Evolutionary conservation across 2,888 invertebrate species (phyloP), one percentile per base, ranked within the genome.

Genomic region (Hydriomena furcata): DNA sequence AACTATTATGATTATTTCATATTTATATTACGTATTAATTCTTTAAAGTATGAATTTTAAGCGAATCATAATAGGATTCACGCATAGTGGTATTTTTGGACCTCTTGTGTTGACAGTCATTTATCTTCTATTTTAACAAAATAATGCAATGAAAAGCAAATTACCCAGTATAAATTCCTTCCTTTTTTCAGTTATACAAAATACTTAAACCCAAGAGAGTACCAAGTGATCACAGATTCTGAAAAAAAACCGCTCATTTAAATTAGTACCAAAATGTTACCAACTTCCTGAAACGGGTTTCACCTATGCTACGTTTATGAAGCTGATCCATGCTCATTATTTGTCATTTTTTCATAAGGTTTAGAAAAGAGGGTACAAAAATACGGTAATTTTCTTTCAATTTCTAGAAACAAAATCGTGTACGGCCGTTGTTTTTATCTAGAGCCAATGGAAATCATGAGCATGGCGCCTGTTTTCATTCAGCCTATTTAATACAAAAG

Each of bases 201-300:
- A 72, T 79, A 82, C 84, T 85, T 87, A 84, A 85, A 76, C 82
- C 77, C 79, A 76, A 89, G 87, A 89, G 90, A 90, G 90, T 90
- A 90, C 89, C 84, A 88, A 80, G 84, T 88, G 84, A 89, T 90
- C 89, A 90, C 89, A 89, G 89, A 89, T 89, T 87, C 74, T 79
- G 84, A 87, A 79, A 79, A n/a, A n/a, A 69, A 64, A 81, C 87
- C 87, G 87, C 72, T 81, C 79, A 73, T 77, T 28, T 52, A 71
- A n/a, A 84, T 73, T 68, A 84, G 81, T 84, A 80, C 81, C 79
- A 79, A 79, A 79, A 81, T 79, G 80, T 83, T 71, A 84, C 81
- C 72, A 85, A 84, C 65, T 67, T 68, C 66, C 67, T 69, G 78
- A 80, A 79, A 85, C 86, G 85, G 85, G 80, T 79, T 77, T 60